Base-by-base conservation (phyloP, 2,888 invertebrate genomes). In the Chrysotoxum bicinctum region DNA sequence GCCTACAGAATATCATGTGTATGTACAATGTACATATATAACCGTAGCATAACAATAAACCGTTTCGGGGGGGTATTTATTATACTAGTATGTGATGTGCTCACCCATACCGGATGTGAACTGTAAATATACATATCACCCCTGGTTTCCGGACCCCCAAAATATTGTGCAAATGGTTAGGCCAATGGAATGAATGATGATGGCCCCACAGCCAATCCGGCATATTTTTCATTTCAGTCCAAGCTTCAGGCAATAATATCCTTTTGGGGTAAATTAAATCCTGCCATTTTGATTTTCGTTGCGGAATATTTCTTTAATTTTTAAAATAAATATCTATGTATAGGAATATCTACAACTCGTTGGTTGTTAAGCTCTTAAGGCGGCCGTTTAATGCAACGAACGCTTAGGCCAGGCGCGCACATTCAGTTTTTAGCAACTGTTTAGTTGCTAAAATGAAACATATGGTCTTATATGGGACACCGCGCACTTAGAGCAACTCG, bases 41-140 rank as follows among this genome's bases (percentile, higher is more conserved):
- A 32, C 14, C 14, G 12, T n/a, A 23, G 9, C 1, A 66, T 19
- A 35, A 50, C 50, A 45, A 43, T 21, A n/a, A n/a, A n/a, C 1
- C n/a, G 21, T 66, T 48, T 43, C 48, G 30, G 5, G n/a, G n/a
- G n/a, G n/a, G n/a, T 66, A 50, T 50, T 50, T 43, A 43, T n/a
- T 32, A 1, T 37, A 8, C 40, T 45, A 16, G 16, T 12, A 43
- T 37, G 14, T 45, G 19, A 10, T 45, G 23, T 14, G 7, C 26
- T 1, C 12, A 12, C 14, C 19, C 30, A 12, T 32, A 12, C 52
- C 78, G 83, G 83, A 78, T 78, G 73, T 83, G 43, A 78, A 77
- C 68, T 64, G 48, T 78, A 69, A 83, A 74, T 56, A 56, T 26
- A 62, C 78, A 77, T 74, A 64, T 48, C 68, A 64, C 69, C 75